These are phyloP conservation scores for Paralvinella palmiformis DNA, from an alignment of 1,140 invertebrate species.

Conservation along the genomic window DNA sequence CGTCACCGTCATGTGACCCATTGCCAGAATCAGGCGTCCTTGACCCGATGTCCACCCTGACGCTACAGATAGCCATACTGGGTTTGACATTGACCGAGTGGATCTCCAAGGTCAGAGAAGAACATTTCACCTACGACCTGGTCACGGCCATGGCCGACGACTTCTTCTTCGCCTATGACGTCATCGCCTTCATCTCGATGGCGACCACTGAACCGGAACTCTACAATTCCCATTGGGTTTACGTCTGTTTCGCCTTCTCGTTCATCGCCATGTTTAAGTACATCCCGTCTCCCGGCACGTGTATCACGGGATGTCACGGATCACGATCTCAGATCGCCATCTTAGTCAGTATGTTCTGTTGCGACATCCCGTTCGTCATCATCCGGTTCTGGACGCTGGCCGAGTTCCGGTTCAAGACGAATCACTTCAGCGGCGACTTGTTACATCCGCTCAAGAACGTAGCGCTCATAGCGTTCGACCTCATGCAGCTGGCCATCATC, in stretches of 20 bases:
- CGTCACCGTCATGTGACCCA: too few species aligned
- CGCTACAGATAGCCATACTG: neutral
- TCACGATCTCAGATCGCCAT: neutral
- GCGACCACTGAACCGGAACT: neutral
- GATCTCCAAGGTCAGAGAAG: constrained; percentile 1
- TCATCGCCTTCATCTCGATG: constrained; percentile 2
- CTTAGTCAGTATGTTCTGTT: neutral
- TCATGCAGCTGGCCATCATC: neutral
- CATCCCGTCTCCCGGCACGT: neutral
- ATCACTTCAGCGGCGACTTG: neutral
- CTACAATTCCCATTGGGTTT: neutral
- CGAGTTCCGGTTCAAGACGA: neutral
- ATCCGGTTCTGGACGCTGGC: neutral
- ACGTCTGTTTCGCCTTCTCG: neutral
- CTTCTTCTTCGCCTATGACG: constrained; percentile 14
- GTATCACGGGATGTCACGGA: neutral
- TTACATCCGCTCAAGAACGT: neutral
- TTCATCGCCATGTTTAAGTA: constrained; percentile 11
- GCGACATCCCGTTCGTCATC: neutral
- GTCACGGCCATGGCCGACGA: neutral
- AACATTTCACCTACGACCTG: constrained; percentile 5
- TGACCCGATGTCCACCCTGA: too few species aligned
- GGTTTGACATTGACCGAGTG: constrained; percentile 4
- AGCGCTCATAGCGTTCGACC: neutral
- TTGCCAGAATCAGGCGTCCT: too few species aligned